Conservation (phyloP, 2,888 invertebrate species). For the Rhyacophila evoluta region DNA sequence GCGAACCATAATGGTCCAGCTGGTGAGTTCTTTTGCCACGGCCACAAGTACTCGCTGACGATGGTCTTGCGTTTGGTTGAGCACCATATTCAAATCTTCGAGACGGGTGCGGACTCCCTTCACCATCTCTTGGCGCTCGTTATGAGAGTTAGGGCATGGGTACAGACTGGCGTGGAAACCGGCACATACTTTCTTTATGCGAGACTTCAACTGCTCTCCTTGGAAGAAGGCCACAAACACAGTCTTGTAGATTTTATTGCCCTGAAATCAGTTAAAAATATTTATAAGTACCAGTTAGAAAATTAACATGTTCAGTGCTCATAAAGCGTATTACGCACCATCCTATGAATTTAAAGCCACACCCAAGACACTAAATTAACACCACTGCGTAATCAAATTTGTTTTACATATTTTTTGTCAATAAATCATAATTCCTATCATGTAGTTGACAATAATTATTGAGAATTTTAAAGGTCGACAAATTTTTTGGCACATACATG, state of each 20-base stretch:
- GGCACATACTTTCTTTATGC: constrained; percentile 93
- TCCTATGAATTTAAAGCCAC: no score
- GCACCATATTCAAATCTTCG: constrained; percentile 86
- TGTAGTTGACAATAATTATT: no score
- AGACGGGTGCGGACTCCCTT: constrained; percentile 90
- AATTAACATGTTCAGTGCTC: background rate
- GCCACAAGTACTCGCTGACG: constrained; percentile 87
- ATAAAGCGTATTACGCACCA: no score
- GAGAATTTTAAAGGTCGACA: no score
- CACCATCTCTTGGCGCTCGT: constrained; percentile 90
- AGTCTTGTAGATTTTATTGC: constrained; percentile 88
- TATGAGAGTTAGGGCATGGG: constrained; percentile 89
- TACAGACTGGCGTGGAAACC: constrained; percentile 94
- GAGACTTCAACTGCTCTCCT: constrained; percentile 91
- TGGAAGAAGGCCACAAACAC: constrained; percentile 92
- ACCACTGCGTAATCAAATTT: no score
- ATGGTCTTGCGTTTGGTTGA: constrained; percentile 94
- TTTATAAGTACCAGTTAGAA: background rate
- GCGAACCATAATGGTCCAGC: constrained; percentile 90
- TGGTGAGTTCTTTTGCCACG: constrained; percentile 89
- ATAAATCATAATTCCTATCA: no score
- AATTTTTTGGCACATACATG: no score
- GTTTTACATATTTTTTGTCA: no score
- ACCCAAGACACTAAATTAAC: no score
- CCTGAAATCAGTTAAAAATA: constrained; percentile 67